Evolutionary conservation across 2,888 invertebrate species (phyloP).

Genomic region (Acholoe squamosa): DNA sequence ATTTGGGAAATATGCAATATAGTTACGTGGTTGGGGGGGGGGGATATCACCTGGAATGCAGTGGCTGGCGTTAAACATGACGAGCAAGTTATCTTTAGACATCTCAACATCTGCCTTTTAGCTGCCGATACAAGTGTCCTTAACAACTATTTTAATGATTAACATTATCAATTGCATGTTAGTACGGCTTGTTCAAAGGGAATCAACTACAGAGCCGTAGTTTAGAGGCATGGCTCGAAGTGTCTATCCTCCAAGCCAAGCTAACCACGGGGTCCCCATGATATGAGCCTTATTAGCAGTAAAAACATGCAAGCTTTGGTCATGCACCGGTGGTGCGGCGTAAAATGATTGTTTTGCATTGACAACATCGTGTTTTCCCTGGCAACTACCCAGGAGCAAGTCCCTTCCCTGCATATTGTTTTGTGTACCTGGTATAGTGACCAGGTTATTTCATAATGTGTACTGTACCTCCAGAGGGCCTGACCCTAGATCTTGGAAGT

Average conservation of each 20-base stretch:
- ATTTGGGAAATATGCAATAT: no score
- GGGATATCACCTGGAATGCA: no score
- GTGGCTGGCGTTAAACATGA: no score
- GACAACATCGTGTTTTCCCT: background rate
- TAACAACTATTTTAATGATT: no score
- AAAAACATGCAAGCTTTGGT: background rate
- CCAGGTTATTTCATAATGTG: background rate
- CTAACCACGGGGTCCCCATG: background rate
- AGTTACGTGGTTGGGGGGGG: no score
- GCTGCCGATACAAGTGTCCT: no score
- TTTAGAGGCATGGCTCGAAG: background rate
- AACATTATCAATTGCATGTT: background rate
- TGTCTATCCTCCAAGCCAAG: background rate
- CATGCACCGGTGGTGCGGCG: background rate
- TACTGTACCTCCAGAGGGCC: background rate
- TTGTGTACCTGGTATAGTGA: background rate
- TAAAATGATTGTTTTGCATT: constrained; percentile 9
- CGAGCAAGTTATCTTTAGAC: no score
- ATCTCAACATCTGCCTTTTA: no score
- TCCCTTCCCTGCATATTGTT: background rate
- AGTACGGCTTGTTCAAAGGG: background rate
- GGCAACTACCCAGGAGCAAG: background rate
- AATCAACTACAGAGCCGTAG: no score
- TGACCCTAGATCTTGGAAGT: background rate
- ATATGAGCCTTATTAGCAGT: background rate